These are phyloP conservation scores for Periophthalmus magnuspinnatus DNA, from an alignment of 2,797 vertebrate genomes.

Conservation along the genomic window DNA sequence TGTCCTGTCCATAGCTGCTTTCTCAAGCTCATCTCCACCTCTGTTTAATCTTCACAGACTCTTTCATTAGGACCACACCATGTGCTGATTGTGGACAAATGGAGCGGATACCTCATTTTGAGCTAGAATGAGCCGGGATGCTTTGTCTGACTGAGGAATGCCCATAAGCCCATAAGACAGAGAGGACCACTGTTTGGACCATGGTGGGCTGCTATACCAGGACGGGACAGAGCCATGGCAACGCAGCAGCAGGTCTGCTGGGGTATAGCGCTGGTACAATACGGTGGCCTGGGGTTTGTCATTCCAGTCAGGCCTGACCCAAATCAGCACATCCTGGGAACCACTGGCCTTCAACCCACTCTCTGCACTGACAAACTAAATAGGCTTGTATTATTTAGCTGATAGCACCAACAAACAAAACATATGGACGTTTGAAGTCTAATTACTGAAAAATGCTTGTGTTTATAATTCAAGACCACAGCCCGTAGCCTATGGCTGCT, in stretches of 20 bases:
- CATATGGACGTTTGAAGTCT: constrained; percentile 68
- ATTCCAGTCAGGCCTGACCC: constrained; percentile 83
- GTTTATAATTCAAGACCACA: constrained; percentile 59
- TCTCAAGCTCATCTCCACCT: constrained; percentile 71
- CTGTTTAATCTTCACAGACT: constrained; percentile 68
- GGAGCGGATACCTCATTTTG: constrained; percentile 72
- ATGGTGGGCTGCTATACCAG: constrained; percentile 70
- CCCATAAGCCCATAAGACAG: constrained; percentile 65
- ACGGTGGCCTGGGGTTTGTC: constrained; percentile 63
- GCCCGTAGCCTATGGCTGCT: constrained; percentile 47
- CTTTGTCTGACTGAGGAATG: constrained; percentile 71
- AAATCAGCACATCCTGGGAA: constrained; percentile 75
- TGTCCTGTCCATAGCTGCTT: constrained; percentile 60
- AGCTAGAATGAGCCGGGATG: constrained; percentile 61
- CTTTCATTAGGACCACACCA: constrained; percentile 72
- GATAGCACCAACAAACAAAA: constrained; percentile 56
- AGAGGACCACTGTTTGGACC: constrained; percentile 68
- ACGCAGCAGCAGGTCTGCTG: constrained; percentile 71
- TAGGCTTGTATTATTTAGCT: constrained; percentile 45
- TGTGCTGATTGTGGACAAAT: constrained; percentile 73
- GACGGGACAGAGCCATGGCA: constrained; percentile 78
- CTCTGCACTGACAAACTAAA: constrained; percentile 41
- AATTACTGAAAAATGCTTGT: constrained; percentile 54
- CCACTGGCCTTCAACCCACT: constrained; percentile 53
- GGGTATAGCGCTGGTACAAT: constrained; percentile 68